Evolutionary conservation across 1,140 invertebrate species (phyloP), one percentile per base, ranked within the genome.

Genomic region (Dinothrombium tinctorium): DNA sequence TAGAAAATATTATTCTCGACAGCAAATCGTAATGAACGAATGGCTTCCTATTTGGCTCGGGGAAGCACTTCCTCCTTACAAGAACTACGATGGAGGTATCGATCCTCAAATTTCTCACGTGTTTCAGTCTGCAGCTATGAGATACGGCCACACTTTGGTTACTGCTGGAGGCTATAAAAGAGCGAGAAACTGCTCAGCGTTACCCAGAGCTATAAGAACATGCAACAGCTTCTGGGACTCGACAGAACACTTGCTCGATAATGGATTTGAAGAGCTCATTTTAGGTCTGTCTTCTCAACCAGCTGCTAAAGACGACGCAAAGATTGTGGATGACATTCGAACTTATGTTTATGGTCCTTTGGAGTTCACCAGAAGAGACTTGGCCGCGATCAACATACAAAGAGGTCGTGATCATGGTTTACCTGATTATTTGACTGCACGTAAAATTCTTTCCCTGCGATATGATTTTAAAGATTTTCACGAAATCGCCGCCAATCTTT

Each of bases 361-460:
- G 44, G 71, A 74, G 54, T 75, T 71, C 53, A 70, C 72, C 2
- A 56, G 71, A 36, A 60, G 69, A 35, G 92, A 98, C 62, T 62
- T 98, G 35, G 92, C 87, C 3, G 79, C 87, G 0, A 78, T 98
- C 55, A 99, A 99, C 53, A 83, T 98, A 42, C 92, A 99, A 56
- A 58, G 90, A 50, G 76, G 80, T 1, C 60, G 90, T 47, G 90
- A 98, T 57, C 90, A 96, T 56, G 92, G 73, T 4, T 65, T 98
- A 24, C 87, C 86, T 0, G 67, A 69, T 0, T 92, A 90, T 55
- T 76, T 80, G 44, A 69, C 74, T 35, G 76, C 72, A 53, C 63
- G 86, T 37, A 66, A 72, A 31, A 72, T 76, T 42, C 86, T 83
- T 53, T 75, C 76, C 4, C 57, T 90, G 0, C 63, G n/a, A n/a